These are phyloP conservation scores for Actinostola sp. DNA, from an alignment of 92 coral and sea anemone genomes.

Conservation along the genomic window DNA sequence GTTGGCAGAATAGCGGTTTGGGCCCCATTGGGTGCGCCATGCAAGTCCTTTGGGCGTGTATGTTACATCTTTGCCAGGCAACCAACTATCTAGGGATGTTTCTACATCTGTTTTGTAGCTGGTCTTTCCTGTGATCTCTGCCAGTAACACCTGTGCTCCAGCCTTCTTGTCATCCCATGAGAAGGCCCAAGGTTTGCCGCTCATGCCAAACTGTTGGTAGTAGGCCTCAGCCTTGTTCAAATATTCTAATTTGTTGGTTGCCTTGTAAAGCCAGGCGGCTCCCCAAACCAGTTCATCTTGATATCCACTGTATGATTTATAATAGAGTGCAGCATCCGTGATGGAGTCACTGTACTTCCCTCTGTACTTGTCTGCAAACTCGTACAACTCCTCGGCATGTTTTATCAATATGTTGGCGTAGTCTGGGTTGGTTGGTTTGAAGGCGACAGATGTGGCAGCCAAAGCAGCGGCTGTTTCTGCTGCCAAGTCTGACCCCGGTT, in stretches of 20 bases:
- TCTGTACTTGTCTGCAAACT: constrained; percentile 78
- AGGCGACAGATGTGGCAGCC: constrained; percentile 88
- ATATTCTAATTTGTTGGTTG: constrained; percentile 62
- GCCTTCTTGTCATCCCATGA: constrained; percentile 87
- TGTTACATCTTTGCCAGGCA: constrained; percentile 63
- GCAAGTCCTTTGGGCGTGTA: constrained; percentile 92
- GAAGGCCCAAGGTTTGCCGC: constrained; percentile 63
- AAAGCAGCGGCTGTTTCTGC: constrained; percentile 95
- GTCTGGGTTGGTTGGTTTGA: constrained; percentile 46
- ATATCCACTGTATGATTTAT: constrained; percentile 65
- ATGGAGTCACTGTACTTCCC: constrained; percentile 86
- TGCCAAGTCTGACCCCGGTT: constrained; percentile 89
- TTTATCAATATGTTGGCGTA: constrained; percentile 60
- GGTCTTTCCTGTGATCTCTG: constrained; percentile 54
- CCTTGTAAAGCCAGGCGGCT: constrained; percentile 88
- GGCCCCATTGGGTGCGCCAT: constrained; percentile 88
- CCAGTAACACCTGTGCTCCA: constrained; percentile 76
- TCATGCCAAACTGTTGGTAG: constrained; percentile 46
- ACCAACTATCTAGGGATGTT: constrained; percentile 67
- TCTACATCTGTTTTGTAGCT: constrained; percentile 51
- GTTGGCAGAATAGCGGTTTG: constrained; percentile 90
- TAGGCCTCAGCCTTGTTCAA: constrained; percentile 75
- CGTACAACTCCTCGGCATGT: constrained; percentile 80
- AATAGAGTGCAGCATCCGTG: constrained; percentile 67
- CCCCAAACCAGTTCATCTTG: constrained; percentile 93